phyloP scores from a whole-genome alignment of 2,113 vertebrate species.

The Setophaga petechia region DNA sequence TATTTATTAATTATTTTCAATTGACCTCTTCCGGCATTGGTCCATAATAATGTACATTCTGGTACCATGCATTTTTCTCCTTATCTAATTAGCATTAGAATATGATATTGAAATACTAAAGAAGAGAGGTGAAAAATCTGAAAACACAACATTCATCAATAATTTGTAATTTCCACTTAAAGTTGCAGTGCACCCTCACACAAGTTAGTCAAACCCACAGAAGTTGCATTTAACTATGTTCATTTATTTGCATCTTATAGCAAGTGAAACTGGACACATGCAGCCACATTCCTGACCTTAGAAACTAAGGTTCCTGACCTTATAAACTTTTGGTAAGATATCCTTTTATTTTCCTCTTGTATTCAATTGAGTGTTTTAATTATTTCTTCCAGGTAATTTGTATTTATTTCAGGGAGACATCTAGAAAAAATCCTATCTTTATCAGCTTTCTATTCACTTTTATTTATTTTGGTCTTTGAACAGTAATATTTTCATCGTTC shows the following conservation, averaged over 20 bases:
- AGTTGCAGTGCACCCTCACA: not conserved
- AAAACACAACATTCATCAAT: fast-evolving
- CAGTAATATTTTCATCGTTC: not conserved
- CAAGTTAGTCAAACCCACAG: not conserved
- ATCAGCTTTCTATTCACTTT: not conserved
- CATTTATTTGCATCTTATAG: not conserved
- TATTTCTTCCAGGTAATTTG: not conserved
- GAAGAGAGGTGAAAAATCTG: not conserved
- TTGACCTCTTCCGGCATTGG: not conserved
- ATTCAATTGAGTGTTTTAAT: not conserved
- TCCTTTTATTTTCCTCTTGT: not conserved
- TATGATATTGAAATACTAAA: not conserved
- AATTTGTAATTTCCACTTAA: not conserved
- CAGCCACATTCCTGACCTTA: not conserved
- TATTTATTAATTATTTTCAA: conserved; percentile 3
- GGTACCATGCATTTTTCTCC: not conserved
- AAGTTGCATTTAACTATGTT: not conserved
- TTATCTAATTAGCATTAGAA: not conserved
- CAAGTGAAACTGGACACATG: not conserved
- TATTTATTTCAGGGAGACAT: not conserved
- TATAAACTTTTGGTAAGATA: not conserved
- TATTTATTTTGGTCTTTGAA: not conserved
- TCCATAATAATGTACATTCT: not conserved
- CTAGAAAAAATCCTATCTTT: not conserved
- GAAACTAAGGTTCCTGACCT: not conserved